Percentiles rank a stretch among this genome's conserved stretches.
These are phyloP conservation scores for Drosophila hydei DNA, from an alignment of 1,140 invertebrate species.

Conservation along the genomic window DNA sequence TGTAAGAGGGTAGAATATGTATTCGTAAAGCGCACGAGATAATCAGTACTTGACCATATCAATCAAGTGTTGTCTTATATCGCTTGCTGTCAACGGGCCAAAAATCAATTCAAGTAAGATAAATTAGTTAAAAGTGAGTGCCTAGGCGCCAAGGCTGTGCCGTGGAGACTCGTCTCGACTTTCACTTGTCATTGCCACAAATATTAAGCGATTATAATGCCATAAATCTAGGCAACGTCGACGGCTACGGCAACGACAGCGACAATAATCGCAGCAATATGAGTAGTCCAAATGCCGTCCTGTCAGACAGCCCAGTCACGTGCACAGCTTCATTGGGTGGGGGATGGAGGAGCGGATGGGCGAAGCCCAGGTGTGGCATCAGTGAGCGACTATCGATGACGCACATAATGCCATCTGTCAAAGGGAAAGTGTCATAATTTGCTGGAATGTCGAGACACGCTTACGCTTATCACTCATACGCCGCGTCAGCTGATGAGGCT, in stretches of 20 bases:
- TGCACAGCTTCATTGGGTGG: constrained; percentile 24
- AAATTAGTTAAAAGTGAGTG: constrained; percentile 47
- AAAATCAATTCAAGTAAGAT: constrained; percentile 61
- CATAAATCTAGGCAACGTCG: constrained; percentile 29
- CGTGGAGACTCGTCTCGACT: constrained; percentile 1
- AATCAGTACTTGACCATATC: constrained; percentile 25
- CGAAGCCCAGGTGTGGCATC: constrained; percentile 48
- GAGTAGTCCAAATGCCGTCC: constrained; percentile 1
- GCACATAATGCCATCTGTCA: constrained; percentile 29
- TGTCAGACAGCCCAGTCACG: constrained; percentile 53
- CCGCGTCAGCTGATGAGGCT: constrained; percentile 25
- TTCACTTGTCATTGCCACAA: constrained; percentile 39
- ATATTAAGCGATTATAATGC: constrained; percentile 50
- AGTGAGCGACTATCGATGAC: constrained; percentile 30
- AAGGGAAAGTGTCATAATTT: constrained; percentile 50
- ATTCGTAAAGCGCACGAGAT: not conserved
- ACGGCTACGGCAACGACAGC: constrained; percentile 10
- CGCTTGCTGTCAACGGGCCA: constrained; percentile 26
- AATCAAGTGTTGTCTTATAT: constrained; percentile 42
- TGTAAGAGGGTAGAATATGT: not conserved
- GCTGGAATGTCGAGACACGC: constrained; percentile 28
- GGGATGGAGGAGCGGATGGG: too few species aligned
- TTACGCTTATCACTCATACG: constrained; percentile 63
- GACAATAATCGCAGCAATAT: not conserved
- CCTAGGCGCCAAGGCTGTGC: not conserved